Evolutionary conservation across 2,797 vertebrate genomes (phyloP), one percentile per base, ranked within the genome.

Genomic region (Steatocranus sp.): DNA sequence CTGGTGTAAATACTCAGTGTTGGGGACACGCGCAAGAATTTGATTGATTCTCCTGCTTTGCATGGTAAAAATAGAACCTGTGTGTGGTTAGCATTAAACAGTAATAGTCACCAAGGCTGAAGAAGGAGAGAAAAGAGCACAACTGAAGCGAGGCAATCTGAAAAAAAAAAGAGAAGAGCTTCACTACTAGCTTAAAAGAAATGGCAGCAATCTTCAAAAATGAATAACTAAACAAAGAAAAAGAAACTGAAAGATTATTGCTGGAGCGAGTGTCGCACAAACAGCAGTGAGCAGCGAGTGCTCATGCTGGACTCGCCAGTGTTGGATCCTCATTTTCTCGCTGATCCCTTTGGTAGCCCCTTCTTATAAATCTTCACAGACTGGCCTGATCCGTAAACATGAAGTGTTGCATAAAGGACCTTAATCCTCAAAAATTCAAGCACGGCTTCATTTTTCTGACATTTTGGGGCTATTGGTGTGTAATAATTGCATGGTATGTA

Each of bases 251-350:
- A 76, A 82, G 85, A 87, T 91, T 88, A 82, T 14, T 17, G 66
- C 61, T 54, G 58, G 73, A 90, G 54, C 86, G 74, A 83, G 74
- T 86, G 74, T 79, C 50, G 76, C 5, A 25, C 82, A 85, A 82
- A 84, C 85, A 79, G 75, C 56, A 48, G 75, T 20, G 76, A 81
- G 75, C 48, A 81, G 73, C 34, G 48, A 84, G 86, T 51, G 76
- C 75, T 88, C 76, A 85, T 68, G 79, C 83, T 77, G 75, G 58
- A 53, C 74, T 79, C 9, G 8, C 74, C 30, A 6, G 70, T 83
- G 82, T 88, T 83, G 79, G 79, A 91, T 80, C 79, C 76, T 84
- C 83, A 76, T 90, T 88, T 85, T 86, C 53, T 73, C 34, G 80
- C 53, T 88, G 68, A 89, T 88, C 73, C 56, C 51, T 53, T 49